Evolutionary conservation across 2,888 invertebrate genomes (phyloP), one percentile per base, ranked within the genome.

Genomic region (Crocallis elinguaria): DNA sequence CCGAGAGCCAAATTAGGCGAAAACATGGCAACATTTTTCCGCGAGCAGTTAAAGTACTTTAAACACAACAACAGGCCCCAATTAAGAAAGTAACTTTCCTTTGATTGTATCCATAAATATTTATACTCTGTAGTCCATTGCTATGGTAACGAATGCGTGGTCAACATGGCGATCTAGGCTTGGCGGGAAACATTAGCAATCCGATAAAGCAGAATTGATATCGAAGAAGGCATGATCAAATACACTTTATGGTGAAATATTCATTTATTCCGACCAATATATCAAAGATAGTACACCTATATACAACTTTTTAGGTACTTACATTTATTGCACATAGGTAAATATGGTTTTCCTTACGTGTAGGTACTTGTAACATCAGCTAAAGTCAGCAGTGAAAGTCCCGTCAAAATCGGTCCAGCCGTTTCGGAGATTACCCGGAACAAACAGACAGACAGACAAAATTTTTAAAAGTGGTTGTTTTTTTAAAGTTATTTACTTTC

Each of bases 71-170:
- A 19, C n/a, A 9, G 46, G 51, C 48, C 42, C 54, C 63, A 63
- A 63, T 58, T 63, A 60, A 58, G 63, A 54, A 63, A 60, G 53
- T 62, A 62, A 62, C 62, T 64, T 66, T 63, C 57, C 61, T 59
- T 58, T 68, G 61, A 66, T 53, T 54, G 46, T 53, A 44, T 56
- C 60, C 67, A 71, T 72, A 52, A 69, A 72, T 72, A 73, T 73
- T 67, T 69, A 73, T 67, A 38, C 46, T 35, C 29, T 37, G 16
- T 43, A 38, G 64, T 60, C 61, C 68, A 71, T 74, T 77, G 70
- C 57, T 76, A 76, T 77, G 74, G 38, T 77, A 79, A 79, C 71
- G 74, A 76, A 79, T 78, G 75, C 79, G 67, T 61, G 62, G 56
- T 58, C 62, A 64, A 65, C 66, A 74, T 67, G 64, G 66, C 61